Percentiles rank a stretch among this genome's conserved stretches.
Conservation (phyloP, 64 coral and sea anemone genomes). For the Trachythela sp. region DNA sequence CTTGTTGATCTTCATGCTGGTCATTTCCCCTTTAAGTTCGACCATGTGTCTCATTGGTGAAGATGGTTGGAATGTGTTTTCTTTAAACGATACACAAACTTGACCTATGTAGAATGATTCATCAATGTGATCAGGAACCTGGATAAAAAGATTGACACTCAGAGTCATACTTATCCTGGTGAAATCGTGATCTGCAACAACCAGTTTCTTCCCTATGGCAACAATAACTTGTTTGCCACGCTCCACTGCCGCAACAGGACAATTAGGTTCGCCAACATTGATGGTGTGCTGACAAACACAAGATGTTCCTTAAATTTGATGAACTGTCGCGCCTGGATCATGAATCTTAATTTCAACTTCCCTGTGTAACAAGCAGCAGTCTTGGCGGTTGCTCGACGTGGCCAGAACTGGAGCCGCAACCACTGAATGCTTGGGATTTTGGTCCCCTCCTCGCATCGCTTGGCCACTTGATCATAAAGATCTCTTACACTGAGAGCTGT, state of each 20-base stretch:
- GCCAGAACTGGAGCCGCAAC: slow-evolving; percentile 30
- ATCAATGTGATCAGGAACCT: slow-evolving; percentile 41
- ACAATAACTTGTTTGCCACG: slow-evolving; percentile 27
- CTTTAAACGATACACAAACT: neutral
- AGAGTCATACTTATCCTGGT: slow-evolving; percentile 30
- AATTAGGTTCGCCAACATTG: slow-evolving; percentile 36
- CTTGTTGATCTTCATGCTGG: neutral
- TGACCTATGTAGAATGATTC: slow-evolving; percentile 9
- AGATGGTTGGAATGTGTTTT: neutral
- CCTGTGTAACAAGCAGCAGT: slow-evolving; percentile 33
- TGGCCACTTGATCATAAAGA: slow-evolving; percentile 1
- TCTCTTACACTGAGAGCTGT: neutral
- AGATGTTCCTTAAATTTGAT: slow-evolving; percentile 20
- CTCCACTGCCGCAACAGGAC: slow-evolving; percentile 35
- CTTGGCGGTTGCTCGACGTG: slow-evolving; percentile 19
- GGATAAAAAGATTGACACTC: slow-evolving; percentile 9
- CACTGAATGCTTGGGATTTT: neutral
- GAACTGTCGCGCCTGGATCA: slow-evolving; percentile 36
- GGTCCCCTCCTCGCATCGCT: neutral
- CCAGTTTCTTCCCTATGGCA: neutral
- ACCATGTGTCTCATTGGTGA: neutral
- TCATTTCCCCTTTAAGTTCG: neutral
- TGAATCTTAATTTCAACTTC: slow-evolving; percentile 15
- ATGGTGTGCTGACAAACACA: slow-evolving; percentile 20
- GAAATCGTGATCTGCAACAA: slow-evolving; percentile 40